These are phyloP conservation scores for Enteromius viviparus DNA, from an alignment of 2,797 vertebrate species.

Conservation along the genomic window DNA sequence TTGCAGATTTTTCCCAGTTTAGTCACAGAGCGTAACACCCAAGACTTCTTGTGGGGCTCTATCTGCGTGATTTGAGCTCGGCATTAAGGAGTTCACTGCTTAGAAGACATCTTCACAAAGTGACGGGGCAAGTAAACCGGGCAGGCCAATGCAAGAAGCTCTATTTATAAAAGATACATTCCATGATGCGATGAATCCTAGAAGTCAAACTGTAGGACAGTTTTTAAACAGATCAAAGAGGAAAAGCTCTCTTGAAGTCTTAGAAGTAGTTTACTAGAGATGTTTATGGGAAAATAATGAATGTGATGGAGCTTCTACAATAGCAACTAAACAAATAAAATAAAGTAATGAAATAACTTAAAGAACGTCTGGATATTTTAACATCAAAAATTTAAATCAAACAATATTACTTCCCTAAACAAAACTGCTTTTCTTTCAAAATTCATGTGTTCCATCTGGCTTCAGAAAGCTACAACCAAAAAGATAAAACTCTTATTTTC, in stretches of 20 bases:
- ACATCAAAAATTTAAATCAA: background rate
- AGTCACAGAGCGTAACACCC: conserved; percentile 16
- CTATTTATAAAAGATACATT: conserved; percentile 56
- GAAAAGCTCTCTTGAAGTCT: background rate
- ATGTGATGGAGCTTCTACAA: conserved; percentile 11
- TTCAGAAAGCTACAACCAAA: background rate
- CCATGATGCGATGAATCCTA: conserved; percentile 17
- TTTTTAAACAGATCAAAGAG: conserved; percentile 14
- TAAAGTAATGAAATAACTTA: background rate
- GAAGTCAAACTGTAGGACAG: conserved; percentile 18
- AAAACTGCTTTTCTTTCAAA: conserved; percentile 7
- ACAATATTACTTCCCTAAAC: background rate
- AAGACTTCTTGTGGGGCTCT: conserved; percentile 30
- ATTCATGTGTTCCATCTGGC: background rate
- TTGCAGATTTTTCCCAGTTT: conserved; percentile 29
- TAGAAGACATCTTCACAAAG: conserved; percentile 34
- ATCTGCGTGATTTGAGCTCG: conserved; percentile 25
- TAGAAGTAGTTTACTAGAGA: background rate
- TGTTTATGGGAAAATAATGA: background rate
- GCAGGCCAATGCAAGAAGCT: conserved; percentile 55
- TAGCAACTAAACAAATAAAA: background rate
- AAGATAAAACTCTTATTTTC: background rate
- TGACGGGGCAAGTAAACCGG: conserved; percentile 58
- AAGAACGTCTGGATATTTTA: background rate
- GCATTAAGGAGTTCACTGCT: conserved; percentile 20